Conservation (phyloP, 2,888 invertebrate genomes). For the Drosophila borealis region DNA sequence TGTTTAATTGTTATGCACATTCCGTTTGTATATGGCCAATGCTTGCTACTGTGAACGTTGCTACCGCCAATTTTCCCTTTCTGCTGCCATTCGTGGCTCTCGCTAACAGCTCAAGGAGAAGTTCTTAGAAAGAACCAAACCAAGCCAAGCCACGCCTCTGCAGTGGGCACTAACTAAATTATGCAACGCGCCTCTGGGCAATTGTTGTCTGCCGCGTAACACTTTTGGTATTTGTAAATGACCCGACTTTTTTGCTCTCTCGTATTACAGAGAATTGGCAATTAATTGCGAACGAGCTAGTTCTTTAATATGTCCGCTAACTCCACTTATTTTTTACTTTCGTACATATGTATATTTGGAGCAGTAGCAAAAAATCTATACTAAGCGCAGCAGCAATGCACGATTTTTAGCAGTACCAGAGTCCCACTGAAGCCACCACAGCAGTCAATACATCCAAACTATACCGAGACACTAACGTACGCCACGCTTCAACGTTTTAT, state of each 20-base stretch:
- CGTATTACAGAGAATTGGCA: conserved; percentile 12
- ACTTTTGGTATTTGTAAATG: conserved; percentile 13
- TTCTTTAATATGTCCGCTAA: conserved; percentile 31
- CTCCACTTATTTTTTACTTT: conserved; percentile 26
- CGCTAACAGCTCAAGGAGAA: conserved; percentile 23
- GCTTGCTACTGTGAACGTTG: conserved; percentile 12
- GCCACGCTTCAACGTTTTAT: conserved; percentile 55
- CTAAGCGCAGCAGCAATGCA: conserved; percentile 45
- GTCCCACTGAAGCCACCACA: conserved; percentile 47
- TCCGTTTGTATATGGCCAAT: conserved; percentile 46
- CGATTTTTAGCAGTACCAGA: conserved; percentile 35
- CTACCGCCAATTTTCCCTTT: conserved; percentile 13
- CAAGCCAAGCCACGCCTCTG: conserved; percentile 9
- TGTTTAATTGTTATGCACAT: conserved; percentile 60
- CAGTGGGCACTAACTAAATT: conserved; percentile 36
- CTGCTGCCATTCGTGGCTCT: conserved; percentile 31
- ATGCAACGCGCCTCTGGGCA: conserved; percentile 47
- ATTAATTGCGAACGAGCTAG: conserved; percentile 36
- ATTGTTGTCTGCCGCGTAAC: conserved; percentile 38
- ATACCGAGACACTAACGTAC: conserved; percentile 43
- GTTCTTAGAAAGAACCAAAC: conserved; percentile 23
- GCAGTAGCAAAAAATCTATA: conserved; percentile 54
- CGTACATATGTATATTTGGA: conserved; percentile 14
- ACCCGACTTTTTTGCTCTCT: conserved; percentile 3
- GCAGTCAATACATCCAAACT: conserved; percentile 39